phyloP scores from a whole-genome alignment of 1,140 invertebrate species.

The Pemphigus obesinymphae region DNA sequence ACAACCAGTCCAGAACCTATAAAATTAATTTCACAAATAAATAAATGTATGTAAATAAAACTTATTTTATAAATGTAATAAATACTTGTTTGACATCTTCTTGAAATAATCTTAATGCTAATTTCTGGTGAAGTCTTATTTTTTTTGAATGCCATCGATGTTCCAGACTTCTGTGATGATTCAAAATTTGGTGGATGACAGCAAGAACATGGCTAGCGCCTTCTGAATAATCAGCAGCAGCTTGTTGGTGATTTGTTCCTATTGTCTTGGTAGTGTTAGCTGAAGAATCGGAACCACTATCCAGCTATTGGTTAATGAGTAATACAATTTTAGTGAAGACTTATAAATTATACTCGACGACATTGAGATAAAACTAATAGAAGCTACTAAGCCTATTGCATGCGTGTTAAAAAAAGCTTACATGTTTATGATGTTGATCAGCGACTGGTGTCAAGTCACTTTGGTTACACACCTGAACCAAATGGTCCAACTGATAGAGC shows the following conservation, averaged over 20 bases:
- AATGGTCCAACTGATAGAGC: constrained; percentile 89
- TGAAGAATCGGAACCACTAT: constrained; percentile 44
- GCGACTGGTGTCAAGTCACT: constrained; percentile 54
- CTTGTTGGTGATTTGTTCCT: constrained; percentile 57
- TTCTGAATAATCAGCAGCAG: constrained; percentile 92
- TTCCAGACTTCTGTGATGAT: constrained; percentile 86
- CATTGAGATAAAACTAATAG: neutral
- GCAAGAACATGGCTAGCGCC: constrained; percentile 82
- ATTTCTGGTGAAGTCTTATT: constrained; percentile 86
- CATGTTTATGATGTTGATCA: constrained; percentile 62
- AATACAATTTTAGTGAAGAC: constrained; percentile 11
- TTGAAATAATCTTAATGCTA: constrained; percentile 89
- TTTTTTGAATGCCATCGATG: constrained; percentile 91
- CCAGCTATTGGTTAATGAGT: constrained; percentile 44
- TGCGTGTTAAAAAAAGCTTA: constrained; percentile 51
- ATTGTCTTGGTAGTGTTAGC: constrained; percentile 35
- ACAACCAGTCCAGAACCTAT: constrained; percentile 92
- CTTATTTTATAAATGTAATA: neutral
- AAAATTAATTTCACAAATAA: constrained; percentile 44
- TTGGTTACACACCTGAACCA: constrained; percentile 93
- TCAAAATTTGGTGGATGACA: constrained; percentile 89
- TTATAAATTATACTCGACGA: too few species aligned
- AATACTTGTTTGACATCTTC: constrained; percentile 83
- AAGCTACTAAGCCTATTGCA: constrained; percentile 13
- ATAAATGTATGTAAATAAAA: neutral